These are phyloP conservation scores for Dorcus hopei DNA, from an alignment of 2,888 invertebrate genomes.

Conservation along the genomic window DNA sequence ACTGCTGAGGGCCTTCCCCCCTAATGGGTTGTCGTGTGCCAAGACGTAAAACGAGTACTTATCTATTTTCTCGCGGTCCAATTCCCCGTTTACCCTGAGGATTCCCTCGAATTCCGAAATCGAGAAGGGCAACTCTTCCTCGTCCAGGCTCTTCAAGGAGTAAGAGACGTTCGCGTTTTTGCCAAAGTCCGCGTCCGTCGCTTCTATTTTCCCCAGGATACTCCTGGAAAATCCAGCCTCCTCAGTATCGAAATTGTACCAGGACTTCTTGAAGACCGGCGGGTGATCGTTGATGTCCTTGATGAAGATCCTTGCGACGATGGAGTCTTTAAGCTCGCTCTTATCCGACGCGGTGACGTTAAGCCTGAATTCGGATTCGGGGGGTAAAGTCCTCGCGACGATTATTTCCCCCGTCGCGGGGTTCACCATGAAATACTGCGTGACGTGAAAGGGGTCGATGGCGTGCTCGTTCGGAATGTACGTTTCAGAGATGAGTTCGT, in stretches of 20 bases:
- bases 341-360: conserved; percentile 75
- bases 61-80: conserved; percentile 73
- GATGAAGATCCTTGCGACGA: conserved; percentile 68
- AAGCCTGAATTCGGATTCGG: conserved; percentile 72
- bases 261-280: conserved; percentile 77
- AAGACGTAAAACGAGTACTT: conserved; percentile 69
- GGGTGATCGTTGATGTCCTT: conserved; percentile 81
- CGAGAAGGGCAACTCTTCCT: conserved; percentile 60
- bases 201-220: conserved; percentile 72
- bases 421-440: conserved; percentile 73
- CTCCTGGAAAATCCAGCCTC: conserved; percentile 73
- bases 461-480: conserved; percentile 57
- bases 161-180: conserved; percentile 77
- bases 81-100: conserved; percentile 67
- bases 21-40: conserved; percentile 69
- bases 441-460: conserved; percentile 52
- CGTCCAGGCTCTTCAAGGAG: conserved; percentile 53
- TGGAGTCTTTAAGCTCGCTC: conserved; percentile 68
- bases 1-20: conserved; percentile 60
- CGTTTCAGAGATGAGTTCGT: conserved; percentile 67
- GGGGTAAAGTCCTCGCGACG: conserved; percentile 66
- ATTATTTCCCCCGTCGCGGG: conserved; percentile 72
- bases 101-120: conserved; percentile 68
- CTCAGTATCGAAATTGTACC: conserved; percentile 78
- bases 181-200: conserved; percentile 77